Conservation (phyloP, 1,140 invertebrate species). For the Drosophila miranda region DNA sequence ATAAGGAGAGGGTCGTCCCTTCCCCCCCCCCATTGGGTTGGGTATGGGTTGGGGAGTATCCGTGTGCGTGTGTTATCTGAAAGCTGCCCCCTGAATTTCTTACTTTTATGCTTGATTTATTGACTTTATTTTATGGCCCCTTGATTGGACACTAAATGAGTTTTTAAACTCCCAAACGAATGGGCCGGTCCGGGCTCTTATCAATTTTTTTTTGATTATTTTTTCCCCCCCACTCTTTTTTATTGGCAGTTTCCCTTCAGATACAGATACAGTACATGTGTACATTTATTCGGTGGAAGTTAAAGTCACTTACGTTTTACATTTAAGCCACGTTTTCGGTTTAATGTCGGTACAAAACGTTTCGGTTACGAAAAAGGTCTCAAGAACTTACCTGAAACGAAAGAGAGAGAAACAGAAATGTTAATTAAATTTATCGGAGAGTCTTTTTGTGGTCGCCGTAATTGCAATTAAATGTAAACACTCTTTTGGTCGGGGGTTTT, state of each 20-base stretch:
- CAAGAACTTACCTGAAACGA: constrained; percentile 68
- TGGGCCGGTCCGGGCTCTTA: constrained; percentile 51
- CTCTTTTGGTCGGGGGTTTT: constrained; percentile 23
- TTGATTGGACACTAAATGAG: constrained; percentile 80
- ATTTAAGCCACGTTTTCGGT: constrained; percentile 64
- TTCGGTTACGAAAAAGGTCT: constrained; percentile 52
- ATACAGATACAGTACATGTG: constrained; percentile 7
- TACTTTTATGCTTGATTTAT: constrained; percentile 80
- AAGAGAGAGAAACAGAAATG: constrained; percentile 39
- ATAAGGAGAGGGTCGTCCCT: constrained; percentile 54
- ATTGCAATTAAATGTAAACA: constrained; percentile 41
- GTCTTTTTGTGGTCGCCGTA: constrained; percentile 28
- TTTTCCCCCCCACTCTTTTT: constrained; percentile 11
- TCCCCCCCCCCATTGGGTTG: no score
- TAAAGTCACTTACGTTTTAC: constrained; percentile 66
- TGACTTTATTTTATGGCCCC: constrained; percentile 80
- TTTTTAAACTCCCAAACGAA: constrained; percentile 77
- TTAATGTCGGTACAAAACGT: constrained; percentile 70
- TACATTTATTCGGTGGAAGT: constrained; percentile 48
- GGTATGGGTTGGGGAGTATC: background rate
- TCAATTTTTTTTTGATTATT: constrained; percentile 53
- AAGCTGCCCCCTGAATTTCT: constrained; percentile 73
- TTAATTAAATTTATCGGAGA: constrained; percentile 60
- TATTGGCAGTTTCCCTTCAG: constrained; percentile 4
- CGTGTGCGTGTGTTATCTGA: constrained; percentile 58